Base-by-base conservation (phyloP, 2,797 vertebrate species). In the Tenualosa ilisha region DNA sequence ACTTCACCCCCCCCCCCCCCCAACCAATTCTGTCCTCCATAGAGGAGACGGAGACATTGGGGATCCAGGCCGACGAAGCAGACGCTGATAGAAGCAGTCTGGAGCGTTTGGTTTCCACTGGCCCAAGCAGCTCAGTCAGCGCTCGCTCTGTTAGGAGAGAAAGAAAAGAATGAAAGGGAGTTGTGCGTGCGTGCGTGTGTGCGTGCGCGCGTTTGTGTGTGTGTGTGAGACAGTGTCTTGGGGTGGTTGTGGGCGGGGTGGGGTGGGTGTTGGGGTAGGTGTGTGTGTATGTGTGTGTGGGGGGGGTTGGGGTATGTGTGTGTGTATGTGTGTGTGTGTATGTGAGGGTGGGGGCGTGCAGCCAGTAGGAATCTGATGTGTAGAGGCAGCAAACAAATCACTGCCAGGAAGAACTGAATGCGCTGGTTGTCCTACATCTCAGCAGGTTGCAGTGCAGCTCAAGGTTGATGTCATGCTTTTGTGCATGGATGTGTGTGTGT, bases 381-480 rank as follows among this genome's bases (percentile, higher is more conserved):
- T 46, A 22, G 37, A 17, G 37, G 40, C 72, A 79, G 72, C 37
- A 22, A 79, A 79, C 37, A 40, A 79, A 79, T 79, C 72, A 79
- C 72, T 79, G 72, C 72, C 72, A 79, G 72, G 15, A 40, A 46
- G 20, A 43, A 79, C 15, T 46, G 40, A 46, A 43, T 1, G 40
- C 40, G 8, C 72, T 46, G 40, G 72, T 43, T 79, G 72, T 79
- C 72, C 40, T 46, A 15, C 17, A 9, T 79, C 72, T 79, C 72
- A 79, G 72, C 72, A 22, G 72, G 72, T 46, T 79, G 72, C 72
- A 46, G 15, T 79, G 72, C 37, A 43, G 72, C 72, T 79, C 72
- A 79, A 79, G 72, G 72, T 86, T 90, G 83, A 87, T 87, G 85
- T 83, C 68, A 84, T 22, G 84, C 84, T 82, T 54, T 24, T 13